Conservation (phyloP, 2,888 invertebrate genomes). For the Andricus curvator region DNA sequence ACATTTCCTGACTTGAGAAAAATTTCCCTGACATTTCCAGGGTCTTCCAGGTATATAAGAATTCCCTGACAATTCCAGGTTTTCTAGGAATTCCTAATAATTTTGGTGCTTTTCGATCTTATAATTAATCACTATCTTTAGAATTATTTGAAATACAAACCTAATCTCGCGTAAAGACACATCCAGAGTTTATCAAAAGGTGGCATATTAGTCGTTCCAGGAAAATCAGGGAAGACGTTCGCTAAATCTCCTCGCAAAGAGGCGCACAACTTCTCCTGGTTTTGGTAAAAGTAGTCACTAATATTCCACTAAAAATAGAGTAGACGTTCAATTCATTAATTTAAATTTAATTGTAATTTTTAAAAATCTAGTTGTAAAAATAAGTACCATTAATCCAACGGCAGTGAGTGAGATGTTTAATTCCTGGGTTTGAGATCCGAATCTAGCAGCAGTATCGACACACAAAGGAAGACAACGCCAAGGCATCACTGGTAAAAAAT, state of each 20-base stretch:
- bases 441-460: slow-evolving; percentile 95
- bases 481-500: slow-evolving; percentile 95
- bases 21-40: no score
- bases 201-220: slow-evolving; percentile 90
- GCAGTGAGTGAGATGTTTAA: slow-evolving; percentile 98
- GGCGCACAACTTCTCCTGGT: slow-evolving; percentile 89
- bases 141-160: slow-evolving; percentile 73
- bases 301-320: slow-evolving; percentile 94
- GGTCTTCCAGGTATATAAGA: no score
- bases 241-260: slow-evolving; percentile 85
- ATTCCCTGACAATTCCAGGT: no score
- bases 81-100: background rate
- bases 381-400: slow-evolving; percentile 92
- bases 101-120: slow-evolving; percentile 10
- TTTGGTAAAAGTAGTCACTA: slow-evolving; percentile 98
- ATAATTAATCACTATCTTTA: slow-evolving; percentile 46
- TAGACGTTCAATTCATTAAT: slow-evolving; percentile 6
- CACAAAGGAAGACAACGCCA: slow-evolving; percentile 94
- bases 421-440: slow-evolving; percentile 97
- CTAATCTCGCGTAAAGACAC: slow-evolving; percentile 93
- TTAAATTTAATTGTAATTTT: background rate
- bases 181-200: slow-evolving; percentile 97
- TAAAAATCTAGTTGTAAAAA: background rate
- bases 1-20: no score
- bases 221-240: slow-evolving; percentile 90